Conservation (phyloP, 2,113 vertebrate species). For the Caloenas nicobarica region DNA sequence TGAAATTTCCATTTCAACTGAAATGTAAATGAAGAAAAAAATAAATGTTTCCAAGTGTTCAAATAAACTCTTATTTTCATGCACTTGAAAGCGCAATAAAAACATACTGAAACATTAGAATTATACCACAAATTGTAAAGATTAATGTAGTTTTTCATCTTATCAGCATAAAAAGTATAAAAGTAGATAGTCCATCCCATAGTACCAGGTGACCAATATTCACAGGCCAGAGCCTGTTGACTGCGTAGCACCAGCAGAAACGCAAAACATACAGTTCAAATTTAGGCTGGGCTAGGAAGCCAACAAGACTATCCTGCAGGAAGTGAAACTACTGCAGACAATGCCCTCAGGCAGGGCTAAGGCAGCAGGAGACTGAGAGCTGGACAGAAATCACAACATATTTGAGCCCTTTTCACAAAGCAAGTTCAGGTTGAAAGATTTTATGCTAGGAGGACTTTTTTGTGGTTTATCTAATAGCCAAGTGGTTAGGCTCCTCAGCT, state of each 20-base stretch:
- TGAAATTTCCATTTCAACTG: not conserved
- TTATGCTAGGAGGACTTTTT: not conserved
- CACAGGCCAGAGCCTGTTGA: not conserved
- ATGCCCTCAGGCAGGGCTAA: not conserved
- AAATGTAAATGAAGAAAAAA: not conserved
- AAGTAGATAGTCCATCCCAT: not conserved
- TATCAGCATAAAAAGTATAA: not conserved
- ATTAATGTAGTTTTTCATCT: not conserved
- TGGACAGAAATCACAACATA: not conserved
- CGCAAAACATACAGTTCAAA: not conserved
- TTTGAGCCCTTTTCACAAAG: not conserved
- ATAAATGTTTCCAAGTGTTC: not conserved
- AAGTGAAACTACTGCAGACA: not conserved
- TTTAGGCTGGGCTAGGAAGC: not conserved
- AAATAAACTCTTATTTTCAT: not conserved
- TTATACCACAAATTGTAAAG: not conserved
- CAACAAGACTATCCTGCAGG: too few species aligned
- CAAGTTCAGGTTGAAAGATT: not conserved
- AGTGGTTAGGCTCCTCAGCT: not conserved
- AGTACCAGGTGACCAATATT: not conserved
- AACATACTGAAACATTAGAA: not conserved
- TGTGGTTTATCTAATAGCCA: not conserved
- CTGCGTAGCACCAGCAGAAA: not conserved
- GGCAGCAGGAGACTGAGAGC: not conserved
- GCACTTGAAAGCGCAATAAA: not conserved